Evolutionary conservation across 2,888 invertebrate species (phyloP), one percentile per base, ranked within the genome.

Genomic region (Drosophila melanosoma): DNA sequence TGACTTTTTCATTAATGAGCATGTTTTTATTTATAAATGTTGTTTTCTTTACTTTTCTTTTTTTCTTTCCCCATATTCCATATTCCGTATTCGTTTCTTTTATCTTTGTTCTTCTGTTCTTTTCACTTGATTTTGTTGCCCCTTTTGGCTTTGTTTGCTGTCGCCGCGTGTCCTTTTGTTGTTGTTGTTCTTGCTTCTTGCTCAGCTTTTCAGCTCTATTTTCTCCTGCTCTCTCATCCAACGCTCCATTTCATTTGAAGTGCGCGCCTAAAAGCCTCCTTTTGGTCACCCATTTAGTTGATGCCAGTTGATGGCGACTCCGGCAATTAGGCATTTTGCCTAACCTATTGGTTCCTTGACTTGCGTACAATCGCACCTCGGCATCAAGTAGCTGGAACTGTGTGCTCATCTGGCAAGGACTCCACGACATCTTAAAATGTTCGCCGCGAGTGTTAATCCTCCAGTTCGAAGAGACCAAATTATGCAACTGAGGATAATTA

Each of bases 311-410:
- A 5, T 29, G 29, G 29, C 29, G 29, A 29, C 29, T 29, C 29
- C 29, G 48, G 29, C 54, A 61, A 36, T n/a, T n/a, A 59, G 74
- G 11, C 12, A 23, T 32, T 40, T 42, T 26, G 23, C 15, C 15
- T 15, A 17, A n/a, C 15, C 15, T 15, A 17, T n/a, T 6, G 11
- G 40, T 20, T 36, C 12, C 32, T 36, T 40, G 36, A 29, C 69
- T 89, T 90, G 90, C 83, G 90, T 90, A 86, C 86, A 83, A 89
- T 90, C 89, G 90, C 92, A 91, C 91, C 91, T 92, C 82, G 88
- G 91, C 75, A 75, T 75, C 77, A 66, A 53, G 66, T 51, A 66
- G 35, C 32, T 2, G n/a, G n/a, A 4, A 11, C n/a, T n/a, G 42
- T 42, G 42, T 42, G 42, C n/a, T 42, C 6, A 42, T 20, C n/a